Evolutionary conservation across 2,888 invertebrate genomes (phyloP), one percentile per base, ranked within the genome.

Genomic region (Hyalella azteca): DNA sequence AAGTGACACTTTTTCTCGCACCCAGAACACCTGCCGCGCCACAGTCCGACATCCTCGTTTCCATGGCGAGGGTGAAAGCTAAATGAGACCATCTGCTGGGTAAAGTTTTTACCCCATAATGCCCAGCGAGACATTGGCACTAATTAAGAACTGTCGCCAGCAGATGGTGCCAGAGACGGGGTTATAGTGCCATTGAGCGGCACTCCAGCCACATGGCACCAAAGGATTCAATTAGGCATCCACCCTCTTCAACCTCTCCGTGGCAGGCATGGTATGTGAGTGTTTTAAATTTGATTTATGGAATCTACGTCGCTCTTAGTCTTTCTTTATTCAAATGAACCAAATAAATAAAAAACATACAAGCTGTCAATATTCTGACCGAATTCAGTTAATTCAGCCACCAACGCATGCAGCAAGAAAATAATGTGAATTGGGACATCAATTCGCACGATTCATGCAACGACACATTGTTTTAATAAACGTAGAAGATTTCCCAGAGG

Each of bases 91-190:
- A 66, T 66, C 66, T 66, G 66, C 66, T 66, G 36, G 22, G 36
- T 1, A 19, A 19, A 66, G 36, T 66, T 66, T 66, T 66, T 66
- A 66, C 66, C 66, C 66, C 66, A 66, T 32, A 66, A 36, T 66
- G 66, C 66, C 36, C 36, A 66, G 66, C 66, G 66, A 66, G 66
- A 66, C 66, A 66, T 66, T 36, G 66, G 66, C 7, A 29, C 66
- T 66, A 66, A 66, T 66, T 66, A 66, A 66, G 66, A 66, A 36
- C 66, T 66, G 66, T 66, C 66, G 66, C 66, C 66, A 66, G 39
- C 66, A 66, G 66, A 66, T 66, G 66, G 66, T 36, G 66, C 32
- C 66, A 36, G 36, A 36, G 66, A 66, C 36, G 66, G n/a, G 66
- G 66, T 66, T 66, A n/a, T n/a, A 66, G 66, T 66, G 66, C 66